A percentile compares a stretch with the other conserved stretches of the same genome.
Conservation (phyloP, 2,888 invertebrate species). For the Dastarcus helophoroides region DNA sequence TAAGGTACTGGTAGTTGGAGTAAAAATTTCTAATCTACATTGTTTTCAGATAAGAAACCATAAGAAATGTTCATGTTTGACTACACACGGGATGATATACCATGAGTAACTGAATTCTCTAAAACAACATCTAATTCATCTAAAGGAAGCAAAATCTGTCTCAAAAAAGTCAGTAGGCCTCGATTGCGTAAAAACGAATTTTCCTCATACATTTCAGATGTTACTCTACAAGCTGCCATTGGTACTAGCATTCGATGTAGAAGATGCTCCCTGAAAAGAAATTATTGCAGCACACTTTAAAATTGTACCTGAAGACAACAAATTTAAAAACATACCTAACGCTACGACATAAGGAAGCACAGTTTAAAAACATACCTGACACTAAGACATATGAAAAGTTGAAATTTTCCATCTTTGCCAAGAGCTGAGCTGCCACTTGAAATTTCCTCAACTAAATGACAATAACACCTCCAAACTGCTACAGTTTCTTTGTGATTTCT, state of each 20-base stretch:
- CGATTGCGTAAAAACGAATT: slow-evolving; percentile 86
- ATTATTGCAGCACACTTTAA: slow-evolving; percentile 6
- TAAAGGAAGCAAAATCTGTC: slow-evolving; percentile 81
- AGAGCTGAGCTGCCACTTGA: slow-evolving; percentile 72
- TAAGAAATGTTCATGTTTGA: too few relatives aligned
- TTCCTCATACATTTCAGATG: slow-evolving; percentile 91
- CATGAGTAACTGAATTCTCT: slow-evolving; percentile 72
- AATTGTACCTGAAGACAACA: neutral
- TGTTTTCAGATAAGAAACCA: too few relatives aligned
- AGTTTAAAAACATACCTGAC: slow-evolving; percentile 53
- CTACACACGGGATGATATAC: slow-evolving; percentile 45
- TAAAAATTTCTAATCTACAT: too few relatives aligned
- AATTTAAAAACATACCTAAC: neutral
- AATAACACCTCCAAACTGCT: slow-evolving; percentile 77
- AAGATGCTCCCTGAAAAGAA: slow-evolving; percentile 62
- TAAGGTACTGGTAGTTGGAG: too few relatives aligned
- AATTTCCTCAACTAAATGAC: slow-evolving; percentile 81
- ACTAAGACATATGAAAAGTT: slow-evolving; percentile 88
- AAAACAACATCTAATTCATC: slow-evolving; percentile 81
- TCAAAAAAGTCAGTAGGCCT: slow-evolving; percentile 73
- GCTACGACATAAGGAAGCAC: slow-evolving; percentile 3
- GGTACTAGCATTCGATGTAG: slow-evolving; percentile 86
- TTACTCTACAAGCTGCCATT: slow-evolving; percentile 80
- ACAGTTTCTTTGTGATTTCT: slow-evolving; percentile 38
- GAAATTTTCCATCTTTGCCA: slow-evolving; percentile 97